Base-by-base conservation (phyloP, 2,113 vertebrate species). In the Gavialis gangeticus region DNA sequence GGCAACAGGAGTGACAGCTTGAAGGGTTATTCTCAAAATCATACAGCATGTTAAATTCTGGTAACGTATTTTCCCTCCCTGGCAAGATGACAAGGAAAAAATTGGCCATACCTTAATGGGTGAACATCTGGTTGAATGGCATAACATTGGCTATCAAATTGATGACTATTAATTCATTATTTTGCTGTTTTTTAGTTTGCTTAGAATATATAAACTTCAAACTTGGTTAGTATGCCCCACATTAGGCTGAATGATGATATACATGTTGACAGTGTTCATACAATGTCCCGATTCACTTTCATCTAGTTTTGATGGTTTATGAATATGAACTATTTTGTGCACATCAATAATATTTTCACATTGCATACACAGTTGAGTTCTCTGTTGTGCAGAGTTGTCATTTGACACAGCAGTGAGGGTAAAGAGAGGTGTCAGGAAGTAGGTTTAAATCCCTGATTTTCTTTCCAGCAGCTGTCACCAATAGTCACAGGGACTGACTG, bases 11-110 rank as follows among this genome's bases (percentile, higher is more conserved):
- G 80, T 92, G 96, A 93, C 97, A 98, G 94, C 84, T 97, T 97
- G 96, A 97, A 96, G 89, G 95, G 96, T 67, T 95, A 96, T 96
- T 97, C 95, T 94, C 94, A 97, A 97, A 97, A 97, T 97, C 96
- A 97, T 88, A 94, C 22, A 97, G 92, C 92, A 96, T 8, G 82
- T 91, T 97, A 95, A 92, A 96, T 97, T 96, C 95, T 96, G 67
- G 79, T 93, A 96, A 95, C 81, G 64, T 22, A 10, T 79, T 59
- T 91, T 82, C 27, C 18, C 13, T 82, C 25, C 27, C 18, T 97
- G 96, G 91, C 94, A 82, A 87, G 55, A 92, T 34, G 94, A 87
- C 73, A 96, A 92, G 63, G 84, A 91, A 96, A 91, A 97, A 97
- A 95, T 66, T 94, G 93, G 79, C 94, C 8, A n/a, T 60, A 82